A percentile compares a stretch with the other conserved stretches of the same genome.
Conservation (phyloP, 2,888 invertebrate species). For the Archips xylosteana region DNA sequence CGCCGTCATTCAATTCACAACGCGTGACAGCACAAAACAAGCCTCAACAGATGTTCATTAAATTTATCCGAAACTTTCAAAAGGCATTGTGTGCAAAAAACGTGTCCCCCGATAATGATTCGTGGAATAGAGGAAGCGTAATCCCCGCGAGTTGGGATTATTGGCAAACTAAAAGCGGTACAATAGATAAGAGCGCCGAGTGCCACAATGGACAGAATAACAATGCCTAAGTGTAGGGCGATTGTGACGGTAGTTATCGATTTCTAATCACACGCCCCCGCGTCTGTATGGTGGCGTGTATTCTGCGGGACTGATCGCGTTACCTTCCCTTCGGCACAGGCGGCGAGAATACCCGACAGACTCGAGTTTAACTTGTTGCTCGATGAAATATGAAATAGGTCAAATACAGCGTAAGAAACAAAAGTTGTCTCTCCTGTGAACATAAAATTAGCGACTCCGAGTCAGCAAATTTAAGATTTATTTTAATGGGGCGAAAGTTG, state of each 20-base stretch:
- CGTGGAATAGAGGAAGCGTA: slow-evolving; percentile 60
- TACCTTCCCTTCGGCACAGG: slow-evolving; percentile 12
- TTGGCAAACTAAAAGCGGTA: slow-evolving; percentile 67
- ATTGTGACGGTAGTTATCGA: slow-evolving; percentile 78
- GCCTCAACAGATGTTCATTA: slow-evolving; percentile 48
- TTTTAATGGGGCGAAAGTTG: too few relatives aligned
- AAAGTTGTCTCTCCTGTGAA: too few relatives aligned
- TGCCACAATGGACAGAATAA: slow-evolving; percentile 69
- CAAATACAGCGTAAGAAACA: too few relatives aligned
- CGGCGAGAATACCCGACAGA: not conserved
- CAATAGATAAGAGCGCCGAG: slow-evolving; percentile 66
- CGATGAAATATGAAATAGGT: not conserved
- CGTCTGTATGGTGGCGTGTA: slow-evolving; percentile 55
- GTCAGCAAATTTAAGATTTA: too few relatives aligned
- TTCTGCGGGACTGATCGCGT: slow-evolving; percentile 33
- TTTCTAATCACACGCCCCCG: slow-evolving; percentile 80
- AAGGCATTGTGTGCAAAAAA: slow-evolving; percentile 52
- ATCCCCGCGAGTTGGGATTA: slow-evolving; percentile 78
- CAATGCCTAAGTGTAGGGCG: slow-evolving; percentile 65
- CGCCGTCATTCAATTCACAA: slow-evolving; percentile 28
- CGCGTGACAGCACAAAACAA: slow-evolving; percentile 47
- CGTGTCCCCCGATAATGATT: slow-evolving; percentile 55
- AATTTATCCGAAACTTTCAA: slow-evolving; percentile 47
- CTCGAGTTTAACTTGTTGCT: not conserved
- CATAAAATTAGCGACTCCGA: too few relatives aligned